Percentiles rank a stretch among this genome's conserved stretches.
These are phyloP conservation scores for Pentalonia nigronervosa DNA, from an alignment of 1,140 invertebrate genomes.

Conservation along the genomic window DNA sequence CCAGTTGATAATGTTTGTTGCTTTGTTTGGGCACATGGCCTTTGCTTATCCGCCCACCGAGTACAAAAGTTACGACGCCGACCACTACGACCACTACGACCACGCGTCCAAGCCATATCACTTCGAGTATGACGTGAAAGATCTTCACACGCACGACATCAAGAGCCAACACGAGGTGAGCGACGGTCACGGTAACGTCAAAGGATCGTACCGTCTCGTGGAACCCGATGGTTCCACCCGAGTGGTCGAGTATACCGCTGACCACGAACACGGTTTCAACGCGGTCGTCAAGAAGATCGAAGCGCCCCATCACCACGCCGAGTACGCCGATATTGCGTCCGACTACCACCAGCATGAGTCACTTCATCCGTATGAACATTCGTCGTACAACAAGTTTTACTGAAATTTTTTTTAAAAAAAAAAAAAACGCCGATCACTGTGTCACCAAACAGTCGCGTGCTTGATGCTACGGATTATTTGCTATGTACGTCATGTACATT, in stretches of 20 bases:
- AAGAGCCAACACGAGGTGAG: background rate
- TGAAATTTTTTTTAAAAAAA: background rate
- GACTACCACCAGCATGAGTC: background rate
- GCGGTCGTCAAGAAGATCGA: background rate
- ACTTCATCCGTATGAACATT: background rate
- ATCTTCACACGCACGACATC: background rate
- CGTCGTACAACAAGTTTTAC: background rate
- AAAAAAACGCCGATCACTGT: background rate
- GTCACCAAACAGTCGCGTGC: background rate
- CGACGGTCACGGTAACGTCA: background rate
- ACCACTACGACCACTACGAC: background rate
- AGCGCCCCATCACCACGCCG: background rate
- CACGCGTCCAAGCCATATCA: background rate
- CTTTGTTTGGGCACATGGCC: background rate
- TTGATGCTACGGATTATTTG: background rate
- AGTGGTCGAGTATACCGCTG: background rate
- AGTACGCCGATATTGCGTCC: background rate
- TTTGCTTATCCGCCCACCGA: background rate
- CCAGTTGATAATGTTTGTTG: background rate
- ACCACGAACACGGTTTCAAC: background rate
- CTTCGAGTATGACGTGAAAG: background rate
- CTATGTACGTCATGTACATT: background rate
- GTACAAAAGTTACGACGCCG: background rate
- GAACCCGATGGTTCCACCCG: background rate
- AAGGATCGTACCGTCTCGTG: background rate